Evolutionary conservation across 2,888 invertebrate species (phyloP).

Genomic region (Sinodicranocentrus sp.): DNA sequence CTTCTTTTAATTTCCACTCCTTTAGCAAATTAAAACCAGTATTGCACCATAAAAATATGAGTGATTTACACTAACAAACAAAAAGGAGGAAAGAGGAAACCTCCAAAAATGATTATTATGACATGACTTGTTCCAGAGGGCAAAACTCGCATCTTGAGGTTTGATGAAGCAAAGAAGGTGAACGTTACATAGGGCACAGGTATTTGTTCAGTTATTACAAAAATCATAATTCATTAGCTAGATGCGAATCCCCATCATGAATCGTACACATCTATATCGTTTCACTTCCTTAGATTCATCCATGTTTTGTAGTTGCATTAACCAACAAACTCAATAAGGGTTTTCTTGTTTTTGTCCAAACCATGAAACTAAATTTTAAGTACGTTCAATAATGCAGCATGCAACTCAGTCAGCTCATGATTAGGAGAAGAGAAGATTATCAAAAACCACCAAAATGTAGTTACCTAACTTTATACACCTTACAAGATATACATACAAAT

Average conservation of each 20-base stretch:
- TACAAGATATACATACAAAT: too few species aligned
- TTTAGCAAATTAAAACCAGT: conserved; percentile 65
- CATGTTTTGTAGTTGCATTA: too few species aligned
- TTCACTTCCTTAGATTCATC: too few species aligned
- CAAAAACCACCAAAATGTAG: too few species aligned
- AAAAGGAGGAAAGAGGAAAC: conserved; percentile 30
- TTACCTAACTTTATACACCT: too few species aligned
- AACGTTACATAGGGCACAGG: background rate
- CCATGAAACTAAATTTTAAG: too few species aligned
- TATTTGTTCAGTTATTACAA: conserved; percentile 48
- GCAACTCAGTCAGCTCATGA: too few species aligned
- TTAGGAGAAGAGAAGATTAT: too few species aligned
- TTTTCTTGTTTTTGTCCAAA: background rate
- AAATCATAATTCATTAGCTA: conserved; percentile 61
- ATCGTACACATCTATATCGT: background rate
- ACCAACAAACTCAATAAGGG: conserved; percentile 43
- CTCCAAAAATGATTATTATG: conserved; percentile 52
- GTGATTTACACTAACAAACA: conserved; percentile 67
- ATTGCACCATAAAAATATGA: conserved; percentile 65
- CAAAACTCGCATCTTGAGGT: conserved; percentile 30
- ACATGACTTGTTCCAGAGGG: conserved; percentile 63
- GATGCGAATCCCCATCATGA: too few species aligned
- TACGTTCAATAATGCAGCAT: too few species aligned
- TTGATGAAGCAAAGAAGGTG: conserved; percentile 29
- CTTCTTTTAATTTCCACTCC: conserved; percentile 57